phyloP scores from a whole-genome alignment of 2,797 vertebrate species.

The Philypnodon macrostomus region DNA sequence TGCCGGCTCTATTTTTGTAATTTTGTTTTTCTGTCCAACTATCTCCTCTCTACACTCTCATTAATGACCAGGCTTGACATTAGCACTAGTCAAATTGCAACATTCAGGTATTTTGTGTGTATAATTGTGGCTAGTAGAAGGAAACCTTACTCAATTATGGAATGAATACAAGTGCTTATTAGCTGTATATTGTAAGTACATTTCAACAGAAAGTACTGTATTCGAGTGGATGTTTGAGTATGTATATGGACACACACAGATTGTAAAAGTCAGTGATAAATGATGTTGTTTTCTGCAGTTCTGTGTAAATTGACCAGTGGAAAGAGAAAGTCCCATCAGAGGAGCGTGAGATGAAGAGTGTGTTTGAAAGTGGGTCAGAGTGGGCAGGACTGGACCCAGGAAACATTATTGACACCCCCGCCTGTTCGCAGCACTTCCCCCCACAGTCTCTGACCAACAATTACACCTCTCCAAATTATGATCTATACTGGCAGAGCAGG shows the following conservation, averaged over 20 bases:
- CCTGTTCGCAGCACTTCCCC: constrained; percentile 19
- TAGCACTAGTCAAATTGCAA: neutral
- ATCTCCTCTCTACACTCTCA: too few species aligned
- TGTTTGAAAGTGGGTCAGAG: constrained; percentile 69
- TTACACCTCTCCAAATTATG: constrained; percentile 83
- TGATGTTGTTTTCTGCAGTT: constrained; percentile 54
- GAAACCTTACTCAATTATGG: constrained; percentile 78
- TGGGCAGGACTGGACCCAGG: constrained; percentile 58
- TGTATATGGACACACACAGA: neutral
- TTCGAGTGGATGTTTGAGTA: neutral
- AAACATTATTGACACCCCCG: constrained; percentile 73
- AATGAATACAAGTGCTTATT: constrained; percentile 83
- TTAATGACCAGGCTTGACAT: constrained; percentile 35
- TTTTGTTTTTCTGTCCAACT: too few species aligned
- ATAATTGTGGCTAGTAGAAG: constrained; percentile 41
- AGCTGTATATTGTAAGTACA: constrained; percentile 79
- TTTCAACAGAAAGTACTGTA: constrained; percentile 78
- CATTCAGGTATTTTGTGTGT: constrained; percentile 11
- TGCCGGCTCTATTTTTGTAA: too few species aligned
- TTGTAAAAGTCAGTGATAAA: constrained; percentile 40
- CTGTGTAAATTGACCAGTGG: constrained; percentile 55
- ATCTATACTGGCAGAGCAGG: constrained; percentile 77
- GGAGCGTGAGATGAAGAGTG: constrained; percentile 44
- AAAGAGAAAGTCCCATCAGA: constrained; percentile 48
- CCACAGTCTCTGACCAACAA: constrained; percentile 75